Conservation (phyloP, 1,140 invertebrate genomes). For the Papilio helenus region DNA sequence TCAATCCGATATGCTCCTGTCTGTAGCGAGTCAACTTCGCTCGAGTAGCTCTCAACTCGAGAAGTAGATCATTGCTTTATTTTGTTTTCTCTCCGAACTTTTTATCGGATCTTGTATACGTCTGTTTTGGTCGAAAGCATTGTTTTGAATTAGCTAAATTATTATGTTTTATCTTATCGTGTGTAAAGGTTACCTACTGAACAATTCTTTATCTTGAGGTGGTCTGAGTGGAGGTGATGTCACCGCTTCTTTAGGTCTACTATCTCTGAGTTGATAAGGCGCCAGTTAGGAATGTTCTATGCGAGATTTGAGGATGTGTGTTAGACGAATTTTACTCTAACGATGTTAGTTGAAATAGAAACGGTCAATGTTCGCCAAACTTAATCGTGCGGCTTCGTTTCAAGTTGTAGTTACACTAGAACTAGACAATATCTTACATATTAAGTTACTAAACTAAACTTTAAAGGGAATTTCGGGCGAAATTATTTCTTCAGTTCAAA, state of each 20-base stretch:
- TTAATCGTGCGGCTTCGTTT: not conserved
- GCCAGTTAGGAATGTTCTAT: slow-evolving; percentile 69
- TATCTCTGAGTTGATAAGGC: slow-evolving; percentile 77
- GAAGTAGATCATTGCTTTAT: slow-evolving; percentile 61
- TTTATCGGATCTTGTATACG: slow-evolving; percentile 34
- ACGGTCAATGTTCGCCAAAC: slow-evolving; percentile 14
- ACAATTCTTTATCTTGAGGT: slow-evolving; percentile 71
- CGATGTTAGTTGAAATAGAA: not conserved
- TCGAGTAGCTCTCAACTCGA: slow-evolving; percentile 62
- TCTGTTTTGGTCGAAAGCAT: slow-evolving; percentile 34
- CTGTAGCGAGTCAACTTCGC: slow-evolving; percentile 72
- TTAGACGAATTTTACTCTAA: slow-evolving; percentile 27
- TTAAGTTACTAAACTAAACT: not conserved
- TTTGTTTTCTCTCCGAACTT: slow-evolving; percentile 35
- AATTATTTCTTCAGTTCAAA: not conserved
- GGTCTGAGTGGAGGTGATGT: slow-evolving; percentile 72
- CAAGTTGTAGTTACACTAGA: not conserved
- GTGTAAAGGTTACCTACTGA: slow-evolving; percentile 69
- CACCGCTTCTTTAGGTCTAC: slow-evolving; percentile 70
- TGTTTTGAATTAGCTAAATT: slow-evolving; percentile 60
- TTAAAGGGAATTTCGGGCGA: not conserved
- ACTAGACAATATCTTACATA: not conserved
- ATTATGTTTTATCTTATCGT: slow-evolving; percentile 61
- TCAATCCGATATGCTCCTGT: slow-evolving; percentile 81
- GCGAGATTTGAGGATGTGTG: slow-evolving; percentile 42